Evolutionary conservation across 2,888 invertebrate species (phyloP), one percentile per base, ranked within the genome.

Genomic region (Drosophila anomalata): DNA sequence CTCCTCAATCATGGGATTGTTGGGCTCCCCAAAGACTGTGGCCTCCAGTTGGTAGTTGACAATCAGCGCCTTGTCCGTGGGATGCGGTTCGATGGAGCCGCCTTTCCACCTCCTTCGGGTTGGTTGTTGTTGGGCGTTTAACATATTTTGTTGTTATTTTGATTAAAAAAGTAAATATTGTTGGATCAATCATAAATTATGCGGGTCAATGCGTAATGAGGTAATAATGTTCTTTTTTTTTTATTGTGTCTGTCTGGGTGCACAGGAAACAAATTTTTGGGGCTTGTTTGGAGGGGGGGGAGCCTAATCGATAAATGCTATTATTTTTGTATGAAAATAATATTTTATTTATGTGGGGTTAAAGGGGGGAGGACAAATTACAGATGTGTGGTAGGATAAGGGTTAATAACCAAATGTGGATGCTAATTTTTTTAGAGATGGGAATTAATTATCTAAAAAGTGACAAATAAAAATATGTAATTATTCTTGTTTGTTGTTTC

Each of bases 11-110:
- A 97, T 95, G 14, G 95, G 94, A 91, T 96, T 95, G 67, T 95
- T 96, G 76, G 95, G 93, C 90, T 96, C 95, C 31, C 96, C 96
- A 73, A 96, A 93, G 78, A 97, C 95, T n/a, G 96, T 94, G 50
- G 96, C 97, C 91, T 97, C 96, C 74, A 97, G 93, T 90, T 97
- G 96, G 92, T 97, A 97, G 91, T 96, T 96, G 56, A 97, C 95
- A 61, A 98, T 94, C 54, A 97, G 92, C 47, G 97, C 97, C 89
- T 96, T 96, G 89, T 97, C 95, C 55, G 95, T 95, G 9, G 97
- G 97, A 93, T 98, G 97, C 17, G 97, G 97, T 92, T 98, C 97
- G 73, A 97, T 94, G 68, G 94, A 94, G 53, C 96, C 96, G 68
- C 96, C 95, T 92, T 94, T 94, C 80, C 95, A 94, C 90, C 95